A percentile compares a stretch with the other conserved stretches of the same genome.
Conservation (phyloP, 30 jellyfish, hydroid and myxozoan genomes). For the Nemopilema nomurai region DNA sequence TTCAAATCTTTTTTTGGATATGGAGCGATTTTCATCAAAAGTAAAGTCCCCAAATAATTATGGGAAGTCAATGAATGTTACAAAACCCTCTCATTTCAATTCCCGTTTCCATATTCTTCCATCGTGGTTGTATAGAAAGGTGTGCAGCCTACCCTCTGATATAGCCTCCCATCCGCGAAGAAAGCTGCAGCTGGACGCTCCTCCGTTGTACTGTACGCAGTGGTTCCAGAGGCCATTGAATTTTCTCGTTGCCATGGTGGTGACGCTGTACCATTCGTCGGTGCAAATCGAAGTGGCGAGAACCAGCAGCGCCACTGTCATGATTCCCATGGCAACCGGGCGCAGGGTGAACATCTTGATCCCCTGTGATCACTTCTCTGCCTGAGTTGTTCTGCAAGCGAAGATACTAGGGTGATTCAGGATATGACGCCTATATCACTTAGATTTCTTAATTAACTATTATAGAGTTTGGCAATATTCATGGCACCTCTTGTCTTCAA, state of each 20-base stretch:
- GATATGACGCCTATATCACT: too few species aligned
- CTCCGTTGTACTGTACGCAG: slow-evolving; percentile 39
- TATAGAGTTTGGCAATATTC: too few species aligned
- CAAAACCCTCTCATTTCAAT: too few species aligned
- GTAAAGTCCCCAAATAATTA: too few species aligned
- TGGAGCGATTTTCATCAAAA: too few species aligned
- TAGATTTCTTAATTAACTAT: too few species aligned
- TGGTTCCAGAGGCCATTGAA: slow-evolving; percentile 76
- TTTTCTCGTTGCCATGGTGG: slow-evolving; percentile 31
- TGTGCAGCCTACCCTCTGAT: slow-evolving; percentile 18
- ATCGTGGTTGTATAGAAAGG: neutral
- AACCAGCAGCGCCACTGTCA: slow-evolving; percentile 63
- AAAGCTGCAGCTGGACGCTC: slow-evolving; percentile 37
- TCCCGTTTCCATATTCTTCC: too few species aligned
- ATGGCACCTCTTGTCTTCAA: too few species aligned
- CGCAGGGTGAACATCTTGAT: slow-evolving; percentile 47
- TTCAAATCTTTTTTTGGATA: too few species aligned
- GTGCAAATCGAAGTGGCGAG: slow-evolving; percentile 59
- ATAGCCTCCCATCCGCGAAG: slow-evolving; percentile 63
- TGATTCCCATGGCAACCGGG: slow-evolving; percentile 60
- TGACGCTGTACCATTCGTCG: slow-evolving; percentile 70
- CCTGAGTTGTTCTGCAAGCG: neutral
- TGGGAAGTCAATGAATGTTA: too few species aligned
- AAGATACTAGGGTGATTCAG: too few species aligned
- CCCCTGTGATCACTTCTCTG: neutral